phyloP scores from a whole-genome alignment of 2,888 invertebrate species.

The Tipula vernalis region DNA sequence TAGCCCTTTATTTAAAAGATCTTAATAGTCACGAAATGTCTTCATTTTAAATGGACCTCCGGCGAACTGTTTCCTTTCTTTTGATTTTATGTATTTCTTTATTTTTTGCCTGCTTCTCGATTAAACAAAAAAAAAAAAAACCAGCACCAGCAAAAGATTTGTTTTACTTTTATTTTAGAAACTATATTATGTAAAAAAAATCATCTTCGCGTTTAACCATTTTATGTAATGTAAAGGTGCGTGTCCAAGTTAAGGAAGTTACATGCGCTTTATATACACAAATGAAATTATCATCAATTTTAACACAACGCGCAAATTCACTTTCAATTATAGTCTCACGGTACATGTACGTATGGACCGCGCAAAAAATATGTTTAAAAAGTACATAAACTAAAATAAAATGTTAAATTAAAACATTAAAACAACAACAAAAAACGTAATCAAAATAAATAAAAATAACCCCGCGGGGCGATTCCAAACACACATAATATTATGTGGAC shows the following conservation, averaged over 20 bases:
- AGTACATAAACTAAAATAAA: background rate
- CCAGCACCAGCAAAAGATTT: background rate
- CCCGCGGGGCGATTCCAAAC: constrained; percentile 6
- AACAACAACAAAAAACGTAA: background rate
- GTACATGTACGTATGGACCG: background rate
- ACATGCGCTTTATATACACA: background rate
- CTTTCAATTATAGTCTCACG: background rate
- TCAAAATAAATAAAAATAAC: constrained; percentile 5
- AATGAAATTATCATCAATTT: background rate
- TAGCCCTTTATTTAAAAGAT: constrained; percentile 19
- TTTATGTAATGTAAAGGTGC: background rate
- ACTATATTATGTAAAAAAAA: background rate
- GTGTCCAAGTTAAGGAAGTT: background rate
- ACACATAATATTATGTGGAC: background rate
- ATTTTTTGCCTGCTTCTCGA: constrained; percentile 7
- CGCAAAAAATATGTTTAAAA: background rate
- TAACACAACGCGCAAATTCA: background rate
- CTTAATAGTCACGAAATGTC: constrained; percentile 31
- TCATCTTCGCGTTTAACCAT: background rate
- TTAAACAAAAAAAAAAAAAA: background rate
- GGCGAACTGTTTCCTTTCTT: constrained; percentile 15
- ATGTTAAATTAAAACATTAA: constrained; percentile 7
- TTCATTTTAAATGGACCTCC: constrained; percentile 28
- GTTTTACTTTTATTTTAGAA: background rate
- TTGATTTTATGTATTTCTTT: background rate